Conservation (phyloP, 2,888 invertebrate species). For the Incurvaria masculella region DNA sequence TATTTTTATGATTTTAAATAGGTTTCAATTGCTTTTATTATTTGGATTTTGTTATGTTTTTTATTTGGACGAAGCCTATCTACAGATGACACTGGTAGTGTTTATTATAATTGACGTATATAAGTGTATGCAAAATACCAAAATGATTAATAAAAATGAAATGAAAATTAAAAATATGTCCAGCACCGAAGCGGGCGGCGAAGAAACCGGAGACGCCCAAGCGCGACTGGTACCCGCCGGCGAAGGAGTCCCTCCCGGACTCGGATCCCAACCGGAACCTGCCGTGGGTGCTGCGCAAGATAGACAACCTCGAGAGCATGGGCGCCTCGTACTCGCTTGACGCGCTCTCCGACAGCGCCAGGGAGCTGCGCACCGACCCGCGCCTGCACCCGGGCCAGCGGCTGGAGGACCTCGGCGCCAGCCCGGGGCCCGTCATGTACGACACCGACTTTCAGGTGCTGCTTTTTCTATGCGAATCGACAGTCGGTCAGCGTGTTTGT, state of each 20-base stretch:
- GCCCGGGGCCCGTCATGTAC: conserved; percentile 29
- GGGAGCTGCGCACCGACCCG: conserved; percentile 34
- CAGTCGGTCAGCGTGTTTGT: too few species aligned
- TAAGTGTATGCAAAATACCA: too few species aligned
- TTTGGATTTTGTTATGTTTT: too few species aligned
- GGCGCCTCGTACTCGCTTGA: conserved; percentile 10
- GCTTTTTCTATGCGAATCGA: too few species aligned
- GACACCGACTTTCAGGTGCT: conserved; percentile 34
- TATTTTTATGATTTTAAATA: too few species aligned
- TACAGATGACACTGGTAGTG: too few species aligned
- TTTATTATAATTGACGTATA: too few species aligned
- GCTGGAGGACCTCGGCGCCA: conserved; percentile 31
- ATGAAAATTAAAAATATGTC: too few species aligned
- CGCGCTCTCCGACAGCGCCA: conserved; percentile 22
- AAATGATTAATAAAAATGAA: too few species aligned
- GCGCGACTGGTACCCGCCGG: conserved; percentile 33
- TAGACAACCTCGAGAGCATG: conserved; percentile 20
- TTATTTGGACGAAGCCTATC: too few species aligned
- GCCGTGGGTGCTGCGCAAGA: conserved; percentile 19
- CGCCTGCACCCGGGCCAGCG: conserved; percentile 40
- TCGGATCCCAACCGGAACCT: not conserved
- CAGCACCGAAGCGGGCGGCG: too few species aligned
- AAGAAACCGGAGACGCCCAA: not conserved
- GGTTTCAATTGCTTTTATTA: too few species aligned
- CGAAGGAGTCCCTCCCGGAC: conserved; percentile 20